Evolutionary conservation across 30 jellyfish, hydroid and myxozoan genomes (phyloP), one percentile per base, ranked within the genome.

Genomic region (Pelagia noctiluca): DNA sequence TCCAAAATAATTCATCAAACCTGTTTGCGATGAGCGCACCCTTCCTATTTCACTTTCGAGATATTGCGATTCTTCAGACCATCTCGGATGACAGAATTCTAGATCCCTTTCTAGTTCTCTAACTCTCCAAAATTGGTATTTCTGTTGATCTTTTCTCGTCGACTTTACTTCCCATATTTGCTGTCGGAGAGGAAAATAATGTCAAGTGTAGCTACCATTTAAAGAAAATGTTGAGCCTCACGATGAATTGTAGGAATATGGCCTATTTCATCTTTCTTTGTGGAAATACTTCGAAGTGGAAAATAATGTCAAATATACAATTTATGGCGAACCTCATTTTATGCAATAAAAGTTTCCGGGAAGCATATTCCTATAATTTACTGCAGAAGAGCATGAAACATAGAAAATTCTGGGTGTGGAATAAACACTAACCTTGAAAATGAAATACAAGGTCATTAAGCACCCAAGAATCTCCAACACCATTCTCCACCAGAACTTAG

Each of bases 61-160:
- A 62, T 72, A 87, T n/a, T 80, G 75, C 64, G 68, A 60, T 80
- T 93, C 98, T n/a, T 93, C 96, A 10, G 98, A 96, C 98, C 98
- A 93, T 50, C 91, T 35, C 53, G 98, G 98, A 42, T 93, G 98
- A 46, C 98, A 93, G 72, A 34, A 93, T 32, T 80, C 89, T 47
- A 87, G 30, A 69, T 93, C 98, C 29, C 98, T 84, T 36, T 88
- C 89, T 8, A 93, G 90, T 53, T 93, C 96, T 16, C 89, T 65
- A 12, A 86, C 89, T 2, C 95, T 63, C 94, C 94, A 93, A 49
- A 30, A 19, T 13, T 93, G 97, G 34, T 63, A 93, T 2, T 11
- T 24, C 21, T 63, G 26, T 29, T 77, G 76, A 31, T 86, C 97
- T 54, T 75, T 69, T 5, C 88, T 54, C n/a, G 54, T 85, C n/a